Base-by-base conservation (phyloP, 2,797 vertebrate genomes). In the Garrulus glandarius region DNA sequence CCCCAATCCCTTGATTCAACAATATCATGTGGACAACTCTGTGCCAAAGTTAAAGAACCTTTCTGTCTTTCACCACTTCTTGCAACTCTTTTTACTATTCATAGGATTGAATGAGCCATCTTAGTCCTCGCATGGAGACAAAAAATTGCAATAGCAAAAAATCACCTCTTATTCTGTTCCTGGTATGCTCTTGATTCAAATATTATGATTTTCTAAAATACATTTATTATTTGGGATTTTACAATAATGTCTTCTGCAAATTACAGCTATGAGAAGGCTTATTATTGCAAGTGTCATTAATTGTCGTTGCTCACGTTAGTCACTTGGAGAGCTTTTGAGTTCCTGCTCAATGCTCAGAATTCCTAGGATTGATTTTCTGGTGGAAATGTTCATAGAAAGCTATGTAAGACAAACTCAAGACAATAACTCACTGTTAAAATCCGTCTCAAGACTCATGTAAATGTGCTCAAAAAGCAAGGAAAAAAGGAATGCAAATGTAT, bases 401-500 rank as follows among this genome's bases (percentile, higher is more conserved):
- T 46, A 55, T 9, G 15, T 50, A 77, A 84, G 16, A 91, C 3
- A 17, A 92, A 85, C 21, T 55, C 59, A 91, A 41, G 16, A 69
- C 9, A 61, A 60, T 12, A 85, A 12, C 8, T 74, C 16, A 59
- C 9, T 79, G 36, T 80, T 67, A 29, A 84, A 86, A 24, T 13
- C 6, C 37, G 56, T 82, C 77, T 82, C n/a, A 87, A 89, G 90
- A 75, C 11, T 70, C 32, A 83, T 3, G 3, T n/a, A 91, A 88
- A 95, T 89, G 18, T 84, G 13, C 12, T 21, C 41, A 77, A 84
- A 88, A 24, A 56, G 6, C 24, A 57, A 79, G 71, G 87, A 84
- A 85, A 52, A 96, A 95, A 91, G 8, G 30, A 77, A 93, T 74
- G 75, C 8, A 87, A 93, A 91, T 75, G 5, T n/a, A 60, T 72